phyloP scores from a whole-genome alignment of 2,113 vertebrate species.

The Gymnobelideus leadbeateri region DNA sequence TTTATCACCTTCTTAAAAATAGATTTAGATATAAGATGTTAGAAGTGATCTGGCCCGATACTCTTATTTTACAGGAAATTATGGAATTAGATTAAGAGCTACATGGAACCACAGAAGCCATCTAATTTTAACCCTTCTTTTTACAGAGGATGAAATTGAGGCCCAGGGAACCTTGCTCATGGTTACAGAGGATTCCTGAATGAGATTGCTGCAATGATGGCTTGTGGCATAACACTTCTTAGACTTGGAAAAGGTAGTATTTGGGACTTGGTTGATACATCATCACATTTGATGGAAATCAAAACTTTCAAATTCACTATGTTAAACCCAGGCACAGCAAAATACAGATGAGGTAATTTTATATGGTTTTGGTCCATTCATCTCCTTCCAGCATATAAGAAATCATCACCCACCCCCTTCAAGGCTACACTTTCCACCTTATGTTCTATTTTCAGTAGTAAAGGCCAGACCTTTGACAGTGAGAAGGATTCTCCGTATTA shows the following conservation, averaged over 20 bases:
- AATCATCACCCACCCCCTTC: neutral
- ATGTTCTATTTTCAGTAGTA: neutral
- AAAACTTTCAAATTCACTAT: neutral
- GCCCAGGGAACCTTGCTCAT: neutral
- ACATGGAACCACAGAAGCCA: neutral
- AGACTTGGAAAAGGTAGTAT: neutral
- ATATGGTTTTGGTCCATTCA: neutral
- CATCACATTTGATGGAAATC: conserved; percentile 22
- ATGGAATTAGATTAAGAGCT: neutral
- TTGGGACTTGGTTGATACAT: neutral
- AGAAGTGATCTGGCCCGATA: neutral
- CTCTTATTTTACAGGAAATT: neutral
- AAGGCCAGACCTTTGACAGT: neutral
- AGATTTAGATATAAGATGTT: neutral
- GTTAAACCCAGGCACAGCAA: neutral
- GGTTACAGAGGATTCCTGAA: neutral
- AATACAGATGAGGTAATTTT: neutral
- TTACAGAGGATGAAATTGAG: too few relatives aligned
- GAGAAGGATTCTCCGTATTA: neutral
- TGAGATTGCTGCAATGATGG: neutral
- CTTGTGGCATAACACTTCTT: neutral
- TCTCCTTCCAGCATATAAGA: neutral
- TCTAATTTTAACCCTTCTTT: too few relatives aligned
- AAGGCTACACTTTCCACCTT: neutral
- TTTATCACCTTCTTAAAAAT: neutral